Conservation (phyloP, 92 coral and sea anemone genomes). For the Diadumene lineata region DNA sequence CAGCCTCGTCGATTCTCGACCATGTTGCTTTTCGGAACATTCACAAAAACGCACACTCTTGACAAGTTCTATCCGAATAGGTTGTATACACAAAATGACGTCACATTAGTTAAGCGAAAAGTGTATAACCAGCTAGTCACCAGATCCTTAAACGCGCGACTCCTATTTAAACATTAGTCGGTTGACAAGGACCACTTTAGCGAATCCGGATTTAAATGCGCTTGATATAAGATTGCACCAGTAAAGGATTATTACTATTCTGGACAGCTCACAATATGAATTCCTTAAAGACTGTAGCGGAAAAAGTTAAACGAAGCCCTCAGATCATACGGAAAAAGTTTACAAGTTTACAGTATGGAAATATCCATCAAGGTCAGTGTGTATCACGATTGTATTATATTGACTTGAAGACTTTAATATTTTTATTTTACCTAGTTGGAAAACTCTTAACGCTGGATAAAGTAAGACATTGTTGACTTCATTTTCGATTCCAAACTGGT, state of each 20-base stretch:
- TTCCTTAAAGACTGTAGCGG: slow-evolving; percentile 82
- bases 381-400: too few species aligned
- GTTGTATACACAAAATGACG: too few species aligned
- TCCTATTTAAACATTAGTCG: background rate
- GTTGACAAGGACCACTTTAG: slow-evolving; percentile 19
- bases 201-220: slow-evolving; percentile 10
- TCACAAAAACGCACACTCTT: too few species aligned
- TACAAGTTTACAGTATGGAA: slow-evolving; percentile 21
- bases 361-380: slow-evolving; percentile 64
- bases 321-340: slow-evolving; percentile 88
- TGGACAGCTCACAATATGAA: slow-evolving; percentile 36
- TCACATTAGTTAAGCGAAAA: background rate
- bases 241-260: background rate
- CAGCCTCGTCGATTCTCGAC: too few species aligned
- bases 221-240: background rate
- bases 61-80: too few species aligned
- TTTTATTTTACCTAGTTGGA: background rate
- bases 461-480: too few species aligned
- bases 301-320: slow-evolving; percentile 87
- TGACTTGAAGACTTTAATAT: background rate
- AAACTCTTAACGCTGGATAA: too few species aligned
- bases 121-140: background rate
- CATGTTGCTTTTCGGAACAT: too few species aligned
- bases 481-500: too few species aligned
- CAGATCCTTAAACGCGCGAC: slow-evolving; percentile 2